Base-by-base conservation (phyloP, 2,797 vertebrate genomes). In the Dendrocincla tyrannina region DNA sequence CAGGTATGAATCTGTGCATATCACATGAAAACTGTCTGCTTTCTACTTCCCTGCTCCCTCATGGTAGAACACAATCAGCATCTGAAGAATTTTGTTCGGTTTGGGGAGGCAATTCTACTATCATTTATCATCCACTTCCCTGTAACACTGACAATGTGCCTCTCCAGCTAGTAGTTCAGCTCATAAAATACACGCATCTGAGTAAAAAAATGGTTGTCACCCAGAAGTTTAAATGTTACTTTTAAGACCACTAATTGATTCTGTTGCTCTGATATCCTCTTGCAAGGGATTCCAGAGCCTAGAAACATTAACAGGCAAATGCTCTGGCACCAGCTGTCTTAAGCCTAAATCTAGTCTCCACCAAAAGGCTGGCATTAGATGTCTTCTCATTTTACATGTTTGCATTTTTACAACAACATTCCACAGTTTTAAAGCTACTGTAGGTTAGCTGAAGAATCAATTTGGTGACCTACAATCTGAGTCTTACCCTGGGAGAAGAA, bases 251-350 rank as follows among this genome's bases (percentile, higher is more conserved):
- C 91, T 93, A 85, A 86, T 93, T 93, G 97, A 91, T 83, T 87
- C 95, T 95, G 88, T 35, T 89, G 69, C 88, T 93, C 70, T 85
- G 66, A 79, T 79, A 77, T 85, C 88, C 89, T 73, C 95, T 93
- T 91, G 89, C 93, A 85, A 95, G 60, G 73, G 96, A 88, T 92
- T 96, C 95, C 94, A 84, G 66, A 93, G 94, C 63, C 78, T 69
- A 49, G 23, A 87, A 91, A 94, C 76, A 39, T 69, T 93, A 88
- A 74, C 44, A 85, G 84, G 83, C 95, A 96, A 89, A 92, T 85
- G 83, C 35, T 88, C 95, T 63, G 94, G 95, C 96, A 93, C 89
- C 96, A 96, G 94, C 97, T 96, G 96, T 95, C 96, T 95, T 88
- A 89, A 95, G 86, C 93, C 95, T 94, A 92, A 96, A 94, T 94